A percentile compares a stretch with the other conserved stretches of the same genome.
Evolutionary conservation across 2,797 vertebrate genomes (phyloP).

Genomic region (Carcharodon carcharias): DNA sequence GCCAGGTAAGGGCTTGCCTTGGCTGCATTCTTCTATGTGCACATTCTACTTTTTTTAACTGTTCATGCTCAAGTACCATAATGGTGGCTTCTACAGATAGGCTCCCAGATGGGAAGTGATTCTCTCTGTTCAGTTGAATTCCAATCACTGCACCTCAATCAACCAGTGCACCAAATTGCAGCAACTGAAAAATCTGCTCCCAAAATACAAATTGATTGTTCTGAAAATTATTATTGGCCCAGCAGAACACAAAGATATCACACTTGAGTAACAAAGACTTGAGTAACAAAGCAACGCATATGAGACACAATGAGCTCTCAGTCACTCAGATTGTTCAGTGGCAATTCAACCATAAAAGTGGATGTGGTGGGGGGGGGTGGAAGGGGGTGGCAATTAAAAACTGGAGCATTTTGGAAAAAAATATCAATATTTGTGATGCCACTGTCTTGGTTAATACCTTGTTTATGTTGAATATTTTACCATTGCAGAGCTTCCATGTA

Average conservation of each 20-base stretch:
- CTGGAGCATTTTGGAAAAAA: background rate
- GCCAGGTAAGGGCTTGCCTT: background rate
- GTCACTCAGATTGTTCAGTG: background rate
- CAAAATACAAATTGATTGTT: background rate
- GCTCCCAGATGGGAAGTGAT: background rate
- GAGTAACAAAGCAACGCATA: background rate
- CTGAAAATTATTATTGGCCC: background rate
- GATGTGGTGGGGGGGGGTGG: background rate
- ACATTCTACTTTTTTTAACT: background rate
- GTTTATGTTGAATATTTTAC: background rate
- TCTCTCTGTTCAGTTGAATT: no score
- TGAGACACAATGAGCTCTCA: background rate
- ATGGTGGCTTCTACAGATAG: background rate
- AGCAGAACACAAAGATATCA: background rate
- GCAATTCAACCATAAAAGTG: background rate
- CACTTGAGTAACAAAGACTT: background rate
- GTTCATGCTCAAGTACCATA: background rate
- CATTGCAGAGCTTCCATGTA: background rate
- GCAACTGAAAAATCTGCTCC: background rate
- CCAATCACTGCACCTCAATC: background rate
- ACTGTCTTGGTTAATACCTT: background rate
- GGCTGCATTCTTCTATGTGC: background rate
- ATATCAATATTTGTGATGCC: background rate
- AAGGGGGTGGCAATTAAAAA: background rate
- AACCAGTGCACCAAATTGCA: background rate